A percentile compares a stretch with the other conserved stretches of the same genome.
Conservation (phyloP, 1,140 invertebrate species). For the Brachionus rotundiformis region DNA sequence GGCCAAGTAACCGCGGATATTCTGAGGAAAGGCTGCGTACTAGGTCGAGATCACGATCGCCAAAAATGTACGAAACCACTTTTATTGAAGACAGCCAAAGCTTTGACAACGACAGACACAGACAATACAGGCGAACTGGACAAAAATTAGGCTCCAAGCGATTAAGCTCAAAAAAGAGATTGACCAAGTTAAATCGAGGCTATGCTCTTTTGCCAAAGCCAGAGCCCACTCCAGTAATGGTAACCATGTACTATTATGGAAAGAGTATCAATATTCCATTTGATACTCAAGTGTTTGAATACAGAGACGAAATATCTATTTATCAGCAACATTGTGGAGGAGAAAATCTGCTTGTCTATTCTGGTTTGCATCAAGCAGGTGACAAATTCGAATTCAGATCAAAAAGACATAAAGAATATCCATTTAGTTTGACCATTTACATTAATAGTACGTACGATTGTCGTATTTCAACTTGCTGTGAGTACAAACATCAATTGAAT, state of each 20-base stretch:
- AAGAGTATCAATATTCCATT: conserved; percentile 55
- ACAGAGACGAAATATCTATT: conserved; percentile 59
- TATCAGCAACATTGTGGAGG: conserved; percentile 65
- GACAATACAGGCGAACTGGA: conserved; percentile 1
- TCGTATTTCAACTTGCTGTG: conserved; percentile 63
- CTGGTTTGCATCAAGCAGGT: neutral
- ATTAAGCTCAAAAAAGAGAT: neutral
- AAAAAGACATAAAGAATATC: conserved; percentile 62
- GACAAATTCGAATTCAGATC: conserved; percentile 58
- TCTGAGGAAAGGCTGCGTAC: neutral
- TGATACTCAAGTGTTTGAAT: conserved; percentile 37
- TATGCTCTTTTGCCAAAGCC: neutral
- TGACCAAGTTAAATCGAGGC: neutral
- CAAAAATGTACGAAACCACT: neutral
- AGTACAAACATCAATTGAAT: conserved; percentile 61
- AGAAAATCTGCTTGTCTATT: conserved; percentile 61
- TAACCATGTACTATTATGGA: conserved; percentile 63
- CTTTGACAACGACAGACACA: neutral
- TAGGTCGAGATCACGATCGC: neutral
- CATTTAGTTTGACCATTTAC: conserved; percentile 63
- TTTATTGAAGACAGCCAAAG: neutral
- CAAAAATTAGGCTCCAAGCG: neutral
- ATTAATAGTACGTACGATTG: conserved; percentile 60
- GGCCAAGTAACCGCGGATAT: neutral
- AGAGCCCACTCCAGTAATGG: conserved; percentile 36